Conservation (phyloP, 1,140 invertebrate genomes). For the Mesaphorura yosii region DNA sequence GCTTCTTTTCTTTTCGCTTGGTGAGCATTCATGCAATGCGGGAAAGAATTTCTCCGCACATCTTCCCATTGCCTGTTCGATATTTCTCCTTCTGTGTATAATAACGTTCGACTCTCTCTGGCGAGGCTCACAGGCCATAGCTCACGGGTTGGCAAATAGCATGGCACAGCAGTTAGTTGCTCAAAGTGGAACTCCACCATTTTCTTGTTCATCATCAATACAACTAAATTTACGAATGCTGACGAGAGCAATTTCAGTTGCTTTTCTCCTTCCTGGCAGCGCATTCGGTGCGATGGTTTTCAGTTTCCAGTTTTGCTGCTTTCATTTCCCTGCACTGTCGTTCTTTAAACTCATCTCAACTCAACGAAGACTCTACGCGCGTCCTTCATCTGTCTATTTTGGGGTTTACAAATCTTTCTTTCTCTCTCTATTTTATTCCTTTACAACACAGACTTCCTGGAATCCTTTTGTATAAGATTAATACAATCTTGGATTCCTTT, state of each 20-base stretch:
- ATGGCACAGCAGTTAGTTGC: background rate
- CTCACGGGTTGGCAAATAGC: background rate
- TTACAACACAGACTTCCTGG: too few species aligned
- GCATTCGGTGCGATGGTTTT: conserved; percentile 6
- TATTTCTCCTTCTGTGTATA: conserved; percentile 17
- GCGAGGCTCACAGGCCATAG: too few species aligned
- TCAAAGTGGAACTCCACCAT: conserved; percentile 19
- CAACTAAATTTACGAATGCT: conserved; percentile 14
- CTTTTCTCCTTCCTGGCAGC: conserved; percentile 16
- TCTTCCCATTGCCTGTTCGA: too few species aligned
- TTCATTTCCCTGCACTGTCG: conserved; percentile 5
- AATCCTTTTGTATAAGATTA: too few species aligned
- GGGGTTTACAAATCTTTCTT: too few species aligned
- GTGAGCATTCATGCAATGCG: conserved; percentile 20
- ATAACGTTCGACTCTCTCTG: too few species aligned
- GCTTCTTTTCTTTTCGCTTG: conserved; percentile 1
- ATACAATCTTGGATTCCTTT: too few species aligned
- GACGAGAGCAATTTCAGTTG: conserved; percentile 9
- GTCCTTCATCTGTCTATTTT: too few species aligned
- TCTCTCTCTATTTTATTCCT: too few species aligned
- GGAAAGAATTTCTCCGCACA: too few species aligned
- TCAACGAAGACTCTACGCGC: too few species aligned
- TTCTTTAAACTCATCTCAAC: background rate
- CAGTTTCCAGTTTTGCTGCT: background rate
- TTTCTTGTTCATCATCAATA: conserved; percentile 28